Base-by-base conservation (phyloP, 2,888 invertebrate genomes). In the Rhodophaea formosa region DNA sequence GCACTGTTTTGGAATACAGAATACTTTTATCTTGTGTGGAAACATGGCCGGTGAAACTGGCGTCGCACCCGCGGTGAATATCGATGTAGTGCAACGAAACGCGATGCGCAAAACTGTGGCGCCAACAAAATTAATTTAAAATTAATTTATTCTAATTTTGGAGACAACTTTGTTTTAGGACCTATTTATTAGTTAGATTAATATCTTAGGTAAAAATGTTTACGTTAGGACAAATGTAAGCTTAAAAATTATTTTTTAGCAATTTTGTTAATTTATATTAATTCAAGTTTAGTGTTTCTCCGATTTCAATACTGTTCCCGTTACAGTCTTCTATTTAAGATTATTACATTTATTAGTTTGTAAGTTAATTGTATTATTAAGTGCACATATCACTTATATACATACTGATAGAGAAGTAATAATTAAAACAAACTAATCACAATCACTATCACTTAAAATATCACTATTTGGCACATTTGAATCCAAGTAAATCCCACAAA, bases 401-500 rank as follows among this genome's bases (percentile, higher is more conserved):
- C 23, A 23, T 23, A 23, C 23, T 23, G 23, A 23, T 23, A 23
- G 23, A 23, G 23, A 23, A 23, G 23, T 29, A 23, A 14, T 51
- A 0, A 51, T 32, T 15, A 32, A 15, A n/a, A n/a, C 8, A 14
- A 49, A 8, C 7, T 12, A 7, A 42, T 42, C 29, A 53, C 53
- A 53, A 53, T 23, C 57, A 23, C 23, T 23, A 23, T 23, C 23
- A 23, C 23, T 23, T 52, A 44, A 43, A 56, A 62, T 64, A 68
- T 70, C 77, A 78, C 77, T 75, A 82, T 70, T 80, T 77, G 80
- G 78, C 80, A 72, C 74, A 74, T 68, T 3, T 46, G 1, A 39
- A n/a, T 46, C 7, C 1, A 14, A 30, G 15, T 53, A n/a, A n/a
- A 39, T 12, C 58, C 47, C 61, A 45, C 62, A 49, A 60, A 15